phyloP scores from a whole-genome alignment of 2,888 invertebrate species.

The Agonum fuliginosum region DNA sequence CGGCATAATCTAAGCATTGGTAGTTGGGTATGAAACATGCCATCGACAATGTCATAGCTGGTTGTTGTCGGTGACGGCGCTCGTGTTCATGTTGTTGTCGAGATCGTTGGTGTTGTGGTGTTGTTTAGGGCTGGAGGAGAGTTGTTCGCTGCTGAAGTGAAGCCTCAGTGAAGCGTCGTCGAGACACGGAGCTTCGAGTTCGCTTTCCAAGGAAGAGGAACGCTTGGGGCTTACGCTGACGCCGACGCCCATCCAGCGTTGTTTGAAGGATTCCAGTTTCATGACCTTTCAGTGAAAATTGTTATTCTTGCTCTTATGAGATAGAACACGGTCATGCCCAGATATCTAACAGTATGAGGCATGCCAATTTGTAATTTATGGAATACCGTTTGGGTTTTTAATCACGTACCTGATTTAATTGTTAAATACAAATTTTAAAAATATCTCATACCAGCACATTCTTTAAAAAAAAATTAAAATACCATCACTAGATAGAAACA shows the following conservation, averaged over 20 bases:
- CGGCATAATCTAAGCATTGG: constrained; percentile 1
- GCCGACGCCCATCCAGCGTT: constrained; percentile 75
- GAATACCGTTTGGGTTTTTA: too few relatives aligned
- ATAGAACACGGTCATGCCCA: too few relatives aligned
- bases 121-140: constrained; percentile 63
- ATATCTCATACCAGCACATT: too few relatives aligned
- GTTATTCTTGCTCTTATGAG: too few relatives aligned
- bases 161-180: constrained; percentile 71
- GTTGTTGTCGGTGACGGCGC: constrained; percentile 63
- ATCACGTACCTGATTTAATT: too few relatives aligned
- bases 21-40: constrained; percentile 56
- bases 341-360: too few relatives aligned
- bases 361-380: too few relatives aligned
- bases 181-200: constrained; percentile 69
- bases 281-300: too few relatives aligned
- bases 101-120: constrained; percentile 62
- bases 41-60: constrained; percentile 21
- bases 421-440: too few relatives aligned
- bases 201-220: constrained; percentile 69
- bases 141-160: constrained; percentile 66
- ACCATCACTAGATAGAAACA: too few relatives aligned
- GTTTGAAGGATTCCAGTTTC: constrained; percentile 82
- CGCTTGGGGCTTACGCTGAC: constrained; percentile 66
- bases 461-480: too few relatives aligned
- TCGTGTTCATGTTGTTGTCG: constrained; percentile 68